Evolutionary conservation across 1,140 invertebrate genomes (phyloP), one percentile per base, ranked within the genome.

Genomic region (Tetramorium alpestre): DNA sequence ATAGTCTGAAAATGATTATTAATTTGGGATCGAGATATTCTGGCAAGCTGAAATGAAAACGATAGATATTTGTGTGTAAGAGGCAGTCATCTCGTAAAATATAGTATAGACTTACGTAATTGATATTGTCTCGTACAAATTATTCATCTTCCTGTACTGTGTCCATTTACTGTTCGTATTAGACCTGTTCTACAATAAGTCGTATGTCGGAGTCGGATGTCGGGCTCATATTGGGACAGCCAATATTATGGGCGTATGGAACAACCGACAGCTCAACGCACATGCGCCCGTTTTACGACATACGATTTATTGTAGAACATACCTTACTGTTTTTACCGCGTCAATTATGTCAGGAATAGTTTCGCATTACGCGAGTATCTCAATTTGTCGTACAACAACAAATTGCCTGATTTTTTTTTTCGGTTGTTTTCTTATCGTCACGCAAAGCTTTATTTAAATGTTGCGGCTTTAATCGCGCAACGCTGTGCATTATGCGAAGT

Each of bases 391-490:
- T n/a, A 33, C 25, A 8, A 78, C 47, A 44, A 44, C 16, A 22
- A 22, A 22, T 22, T 22, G 22, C 1, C 10, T 64, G 10, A 3
- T 54, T 54, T 54, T 47, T 8, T 33, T 62, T 77, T 28, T 62
- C 33, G 44, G 5, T 22, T 28, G 28, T 78, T 25, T 54, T 44
- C 13, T 51, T 25, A 69, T 54, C 33, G 8, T 3, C 62, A 44
- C 18, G 58, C 58, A 25, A 67, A 0, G 28, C 4, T 54, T 25
- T 44, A 54, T 81, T 56, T 25, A 69, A 70, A 54, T 41, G 38
- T 67, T 13, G 16, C 51, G n/a, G 38, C 22, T 60, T 77, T 77
- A 77, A 62, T 22, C 25, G 56, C 41, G n/a, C 75, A 38, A 38
- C 33, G 44, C 25, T 51, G 7, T 75, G 3, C 22, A 28, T 81